Conservation (phyloP, 2,113 vertebrate species). For the Balaeniceps rex region DNA sequence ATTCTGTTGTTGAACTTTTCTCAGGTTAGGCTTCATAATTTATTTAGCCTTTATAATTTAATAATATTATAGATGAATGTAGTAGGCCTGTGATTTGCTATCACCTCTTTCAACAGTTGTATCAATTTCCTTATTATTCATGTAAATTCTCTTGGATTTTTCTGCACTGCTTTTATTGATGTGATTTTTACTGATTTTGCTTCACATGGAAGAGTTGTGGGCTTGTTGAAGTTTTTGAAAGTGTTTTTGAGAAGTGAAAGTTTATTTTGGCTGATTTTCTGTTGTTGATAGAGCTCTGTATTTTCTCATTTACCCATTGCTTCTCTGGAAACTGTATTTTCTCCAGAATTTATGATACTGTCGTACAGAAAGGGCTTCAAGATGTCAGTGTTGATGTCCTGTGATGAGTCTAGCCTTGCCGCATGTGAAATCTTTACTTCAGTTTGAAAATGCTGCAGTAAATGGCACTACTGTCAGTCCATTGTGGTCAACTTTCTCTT, state of each 20-base stretch:
- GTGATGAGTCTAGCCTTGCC: background rate
- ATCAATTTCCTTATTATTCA: background rate
- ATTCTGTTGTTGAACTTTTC: background rate
- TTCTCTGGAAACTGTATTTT: background rate
- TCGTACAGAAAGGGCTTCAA: background rate
- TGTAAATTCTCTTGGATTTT: background rate
- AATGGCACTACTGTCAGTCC: background rate
- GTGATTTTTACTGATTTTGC: background rate
- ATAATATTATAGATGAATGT: background rate
- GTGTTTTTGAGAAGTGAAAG: background rate
- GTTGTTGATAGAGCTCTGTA: background rate
- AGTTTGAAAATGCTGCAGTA: background rate
- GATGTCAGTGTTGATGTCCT: background rate
- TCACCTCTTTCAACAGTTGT: background rate
- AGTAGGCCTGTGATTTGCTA: background rate
- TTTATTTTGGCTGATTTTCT: background rate
- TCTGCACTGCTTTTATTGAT: background rate
- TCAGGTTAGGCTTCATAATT: background rate
- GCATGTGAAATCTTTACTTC: background rate
- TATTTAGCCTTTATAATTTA: background rate
- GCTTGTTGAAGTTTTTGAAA: background rate
- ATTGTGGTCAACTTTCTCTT: background rate
- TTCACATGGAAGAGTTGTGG: background rate
- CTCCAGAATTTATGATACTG: background rate
- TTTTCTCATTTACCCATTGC: background rate